Conservation (phyloP, 2,888 invertebrate genomes). For the Lasioglossum oenotherae region DNA sequence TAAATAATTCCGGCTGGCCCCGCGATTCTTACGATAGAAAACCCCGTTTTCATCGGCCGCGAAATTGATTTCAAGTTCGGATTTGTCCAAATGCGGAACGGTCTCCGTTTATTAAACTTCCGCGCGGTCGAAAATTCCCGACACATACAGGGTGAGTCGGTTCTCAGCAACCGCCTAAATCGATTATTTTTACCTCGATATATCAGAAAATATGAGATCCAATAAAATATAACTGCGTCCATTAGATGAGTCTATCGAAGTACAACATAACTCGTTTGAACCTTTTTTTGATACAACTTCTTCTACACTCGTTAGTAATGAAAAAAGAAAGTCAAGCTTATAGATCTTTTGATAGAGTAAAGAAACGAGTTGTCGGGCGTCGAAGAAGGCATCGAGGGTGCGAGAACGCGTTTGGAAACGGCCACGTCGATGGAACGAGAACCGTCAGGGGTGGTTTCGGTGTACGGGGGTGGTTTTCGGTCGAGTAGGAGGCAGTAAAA, state of each 20-base stretch:
- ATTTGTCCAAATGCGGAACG: slow-evolving; percentile 29
- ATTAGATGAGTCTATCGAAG: neutral
- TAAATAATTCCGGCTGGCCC: slow-evolving; percentile 27
- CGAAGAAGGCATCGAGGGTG: slow-evolving; percentile 27
- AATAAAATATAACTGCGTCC: neutral
- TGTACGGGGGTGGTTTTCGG: slow-evolving; percentile 30
- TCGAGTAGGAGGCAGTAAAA: slow-evolving; percentile 76
- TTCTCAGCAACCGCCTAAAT: neutral
- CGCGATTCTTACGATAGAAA: slow-evolving; percentile 40
- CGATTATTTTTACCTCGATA: neutral
- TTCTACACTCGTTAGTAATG: too few relatives aligned
- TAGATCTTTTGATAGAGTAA: neutral
- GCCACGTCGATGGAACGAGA: slow-evolving; percentile 3
- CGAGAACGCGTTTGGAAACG: slow-evolving; percentile 11
- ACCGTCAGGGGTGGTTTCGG: slow-evolving; percentile 15
- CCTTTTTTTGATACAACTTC: too few relatives aligned
- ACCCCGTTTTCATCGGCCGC: slow-evolving; percentile 39
- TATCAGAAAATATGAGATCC: neutral
- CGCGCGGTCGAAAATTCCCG: neutral
- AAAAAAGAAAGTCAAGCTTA: too few relatives aligned
- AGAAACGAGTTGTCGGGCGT: neutral
- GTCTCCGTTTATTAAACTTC: slow-evolving; percentile 53
- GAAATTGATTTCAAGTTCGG: slow-evolving; percentile 47
- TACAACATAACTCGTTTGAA: too few relatives aligned
- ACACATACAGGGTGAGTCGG: neutral